Conservation (phyloP, 1,140 invertebrate genomes). For the Trichonephila inaurata region DNA sequence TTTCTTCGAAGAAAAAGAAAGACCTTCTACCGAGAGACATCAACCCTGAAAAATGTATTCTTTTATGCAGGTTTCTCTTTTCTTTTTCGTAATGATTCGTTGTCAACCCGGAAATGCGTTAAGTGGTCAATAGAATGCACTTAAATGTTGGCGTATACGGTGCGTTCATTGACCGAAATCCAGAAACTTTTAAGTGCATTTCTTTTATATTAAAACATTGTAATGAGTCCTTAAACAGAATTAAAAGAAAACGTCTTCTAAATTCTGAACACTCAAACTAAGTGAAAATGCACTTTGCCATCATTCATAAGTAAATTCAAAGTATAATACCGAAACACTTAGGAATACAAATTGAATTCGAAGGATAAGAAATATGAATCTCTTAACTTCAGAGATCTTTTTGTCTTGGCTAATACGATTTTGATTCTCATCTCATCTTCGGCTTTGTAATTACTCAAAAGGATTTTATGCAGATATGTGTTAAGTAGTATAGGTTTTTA, state of each 20-base stretch:
- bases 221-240: constrained; percentile 31
- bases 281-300: background rate
- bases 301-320: constrained; percentile 1
- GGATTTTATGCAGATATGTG: too few species aligned
- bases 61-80: constrained; percentile 15
- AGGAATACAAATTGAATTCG: background rate
- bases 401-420: background rate
- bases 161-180: constrained; percentile 16
- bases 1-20: background rate
- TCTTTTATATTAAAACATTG: background rate
- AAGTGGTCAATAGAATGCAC: constrained; percentile 39
- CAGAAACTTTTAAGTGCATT: background rate
- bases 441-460: too few species aligned
- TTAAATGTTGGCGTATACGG: constrained; percentile 16
- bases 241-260: background rate
- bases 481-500: too few species aligned
- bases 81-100: background rate
- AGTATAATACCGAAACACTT: background rate
- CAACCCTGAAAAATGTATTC: constrained; percentile 17
- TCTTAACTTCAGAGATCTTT: background rate
- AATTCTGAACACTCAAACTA: constrained; percentile 13
- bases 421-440: background rate
- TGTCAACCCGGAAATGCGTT: constrained; percentile 30
- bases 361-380: background rate
- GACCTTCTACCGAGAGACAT: background rate